Percentiles rank a stretch among this genome's conserved stretches.
phyloP scores from a whole-genome alignment of 2,113 vertebrate genomes.

The Hippolais icterina region DNA sequence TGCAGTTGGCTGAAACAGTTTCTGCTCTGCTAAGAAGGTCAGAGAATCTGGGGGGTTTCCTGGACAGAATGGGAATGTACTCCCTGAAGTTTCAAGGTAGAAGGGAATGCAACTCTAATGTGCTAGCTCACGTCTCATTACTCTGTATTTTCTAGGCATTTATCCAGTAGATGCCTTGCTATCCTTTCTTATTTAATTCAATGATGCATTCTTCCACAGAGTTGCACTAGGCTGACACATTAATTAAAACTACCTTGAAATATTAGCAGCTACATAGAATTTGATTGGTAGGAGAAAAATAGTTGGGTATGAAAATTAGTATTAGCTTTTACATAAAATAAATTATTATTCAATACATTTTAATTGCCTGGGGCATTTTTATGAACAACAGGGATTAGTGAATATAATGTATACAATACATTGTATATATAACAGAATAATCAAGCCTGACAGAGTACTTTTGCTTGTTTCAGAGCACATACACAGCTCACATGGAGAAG shows the following conservation, averaged over 20 bases:
- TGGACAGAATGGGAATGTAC: not conserved
- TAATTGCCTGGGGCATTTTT: constrained; percentile 23
- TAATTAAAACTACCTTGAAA: constrained; percentile 43
- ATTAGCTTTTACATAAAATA: constrained; percentile 7
- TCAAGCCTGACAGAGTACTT: not conserved
- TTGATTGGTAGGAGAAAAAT: constrained; percentile 26
- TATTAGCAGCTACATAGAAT: not conserved
- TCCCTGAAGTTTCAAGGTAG: not conserved
- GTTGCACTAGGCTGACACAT: not conserved
- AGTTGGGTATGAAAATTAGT: not conserved
- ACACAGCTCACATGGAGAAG: not conserved
- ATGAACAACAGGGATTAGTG: constrained; percentile 20
- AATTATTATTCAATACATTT: constrained; percentile 33
- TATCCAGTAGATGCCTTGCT: not conserved
- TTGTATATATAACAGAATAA: constrained; percentile 19
- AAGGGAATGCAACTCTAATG: not conserved
- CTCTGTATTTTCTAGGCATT: not conserved
- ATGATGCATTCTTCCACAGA: not conserved
- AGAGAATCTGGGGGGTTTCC: not conserved
- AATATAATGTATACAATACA: not conserved
- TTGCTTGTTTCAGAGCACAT: not conserved
- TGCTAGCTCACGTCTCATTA: not conserved
- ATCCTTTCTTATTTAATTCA: not conserved
- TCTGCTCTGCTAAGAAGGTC: not conserved
- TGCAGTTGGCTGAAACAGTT: not conserved